These are phyloP conservation scores for Protobothrops mucrosquamatus DNA, from an alignment of 2,113 vertebrate genomes.

Conservation along the genomic window DNA sequence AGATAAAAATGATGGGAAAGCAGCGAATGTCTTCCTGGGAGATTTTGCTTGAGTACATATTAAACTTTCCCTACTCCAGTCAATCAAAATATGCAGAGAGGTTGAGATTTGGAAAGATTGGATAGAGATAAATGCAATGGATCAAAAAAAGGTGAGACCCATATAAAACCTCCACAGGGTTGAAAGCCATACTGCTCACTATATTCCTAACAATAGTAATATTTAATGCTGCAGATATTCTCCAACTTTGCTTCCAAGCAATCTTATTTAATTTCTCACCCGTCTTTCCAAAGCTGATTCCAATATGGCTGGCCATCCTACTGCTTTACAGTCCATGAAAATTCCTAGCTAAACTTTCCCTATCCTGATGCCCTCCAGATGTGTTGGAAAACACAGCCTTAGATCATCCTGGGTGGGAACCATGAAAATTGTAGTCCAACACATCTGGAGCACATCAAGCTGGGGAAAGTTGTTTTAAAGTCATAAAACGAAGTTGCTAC, in stretches of 20 bases:
- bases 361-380: neutral
- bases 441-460: neutral
- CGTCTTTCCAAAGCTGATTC: neutral
- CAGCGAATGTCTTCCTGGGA: neutral
- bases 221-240: neutral
- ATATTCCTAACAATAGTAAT: neutral
- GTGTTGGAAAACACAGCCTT: neutral
- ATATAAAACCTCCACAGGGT: neutral
- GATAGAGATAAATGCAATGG: neutral
- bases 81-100: neutral
- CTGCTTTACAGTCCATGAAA: neutral
- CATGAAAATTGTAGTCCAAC: neutral
- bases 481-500: neutral
- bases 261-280: neutral
- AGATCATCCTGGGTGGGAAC: neutral
- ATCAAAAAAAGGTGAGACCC: neutral
- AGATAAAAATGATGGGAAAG: neutral
- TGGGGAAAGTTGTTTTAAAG: neutral
- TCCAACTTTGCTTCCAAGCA: neutral
- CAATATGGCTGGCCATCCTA: too few species aligned
- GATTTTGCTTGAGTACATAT: neutral
- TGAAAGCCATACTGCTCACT: neutral
- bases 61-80: neutral
- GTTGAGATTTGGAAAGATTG: neutral
- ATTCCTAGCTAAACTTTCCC: neutral